These are phyloP conservation scores for Carollia perspicillata DNA, from an alignment of 2,113 vertebrate genomes.

Conservation along the genomic window DNA sequence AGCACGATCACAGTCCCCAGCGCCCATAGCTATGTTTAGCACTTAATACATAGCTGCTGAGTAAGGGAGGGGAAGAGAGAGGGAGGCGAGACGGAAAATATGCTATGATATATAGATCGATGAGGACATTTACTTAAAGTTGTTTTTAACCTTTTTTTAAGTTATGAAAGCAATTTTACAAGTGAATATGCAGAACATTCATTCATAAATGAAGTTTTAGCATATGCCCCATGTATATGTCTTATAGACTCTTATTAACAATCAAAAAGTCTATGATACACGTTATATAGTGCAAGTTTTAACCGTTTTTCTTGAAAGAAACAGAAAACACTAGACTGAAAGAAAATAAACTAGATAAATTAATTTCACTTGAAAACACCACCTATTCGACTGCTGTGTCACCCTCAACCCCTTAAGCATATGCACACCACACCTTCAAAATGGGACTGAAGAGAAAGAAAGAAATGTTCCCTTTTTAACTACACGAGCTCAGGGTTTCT, in stretches of 20 bases:
- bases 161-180: background rate
- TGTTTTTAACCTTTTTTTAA: background rate
- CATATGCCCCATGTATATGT: background rate
- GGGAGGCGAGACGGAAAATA: background rate
- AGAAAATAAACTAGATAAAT: background rate
- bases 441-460: background rate
- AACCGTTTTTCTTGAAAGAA: background rate
- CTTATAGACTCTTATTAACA: background rate
- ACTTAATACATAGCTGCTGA: background rate
- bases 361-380: background rate
- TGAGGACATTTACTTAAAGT: background rate
- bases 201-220: background rate
- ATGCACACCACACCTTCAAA: background rate
- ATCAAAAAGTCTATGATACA: background rate
- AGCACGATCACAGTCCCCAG: background rate
- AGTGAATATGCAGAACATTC: background rate
- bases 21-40: background rate
- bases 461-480: background rate
- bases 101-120: background rate
- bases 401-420: background rate
- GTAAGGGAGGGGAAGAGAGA: background rate
- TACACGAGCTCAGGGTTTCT: background rate
- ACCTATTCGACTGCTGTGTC: background rate
- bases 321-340: background rate
- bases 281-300: background rate